Base-by-base conservation (phyloP, 2,113 vertebrate genomes). In the Larimichthys polyactis region DNA sequence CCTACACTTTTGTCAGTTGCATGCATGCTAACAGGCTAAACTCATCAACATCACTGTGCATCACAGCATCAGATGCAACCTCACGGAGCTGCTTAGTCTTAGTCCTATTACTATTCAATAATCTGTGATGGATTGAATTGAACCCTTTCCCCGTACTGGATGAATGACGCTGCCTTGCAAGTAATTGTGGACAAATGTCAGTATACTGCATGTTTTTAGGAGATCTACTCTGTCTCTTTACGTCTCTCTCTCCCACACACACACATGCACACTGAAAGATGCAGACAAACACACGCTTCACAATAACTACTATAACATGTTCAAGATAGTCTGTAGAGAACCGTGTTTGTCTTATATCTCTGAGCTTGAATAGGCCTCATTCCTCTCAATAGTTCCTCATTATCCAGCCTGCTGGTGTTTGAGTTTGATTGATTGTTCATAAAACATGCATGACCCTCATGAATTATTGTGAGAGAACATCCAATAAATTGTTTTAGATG, bases 401-500 rank as follows among this genome's bases (percentile, higher is more conserved):
- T 92, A 90, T 82, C 75, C 77, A 76, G 83, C 79, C 90, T 84
- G 83, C 84, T 88, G 86, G 82, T 90, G 86, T 91, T 91, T 86
- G 88, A 89, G 81, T 67, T 90, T 95, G 94, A 95, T 90, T 93
- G 93, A 95, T 94, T 88, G 91, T 87, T 90, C 87, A 92, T 95
- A 94, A 94, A 95, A 94, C 92, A 94, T 93, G 90, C 86, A 91
- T 90, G 91, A 89, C 91, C 88, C 87, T 91, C 77, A 81, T 94
- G 94, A 95, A 91, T 94, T 94, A 95, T 93, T 87, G 90, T 85
- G 83, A 73, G 79, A 90, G 91, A 93, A 94, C 93, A 94, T 92
- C 92, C 89, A 93, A 93, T 95, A 94, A 94, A 95, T 94, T 93
- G 93, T 94, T 95, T 94, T 91, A 92, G 92, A 95, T 95, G 93